Evolutionary conservation across 2,113 vertebrate species (phyloP), one percentile per base, ranked within the genome.

Genomic region (Toxotes chatareus): DNA sequence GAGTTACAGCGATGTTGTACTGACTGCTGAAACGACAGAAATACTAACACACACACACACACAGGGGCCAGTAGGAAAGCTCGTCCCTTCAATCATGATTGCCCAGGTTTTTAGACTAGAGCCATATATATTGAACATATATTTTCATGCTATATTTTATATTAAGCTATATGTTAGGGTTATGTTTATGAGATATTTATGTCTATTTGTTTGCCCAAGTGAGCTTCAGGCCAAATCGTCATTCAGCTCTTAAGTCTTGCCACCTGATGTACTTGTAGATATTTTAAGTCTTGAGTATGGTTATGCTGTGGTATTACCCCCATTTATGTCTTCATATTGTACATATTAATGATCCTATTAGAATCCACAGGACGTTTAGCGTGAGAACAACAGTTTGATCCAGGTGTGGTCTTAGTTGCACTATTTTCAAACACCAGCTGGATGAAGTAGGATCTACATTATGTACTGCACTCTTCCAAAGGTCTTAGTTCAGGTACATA

Each of bases 121-220:
- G 85, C 73, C 82, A 86, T 92, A 91, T 90, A 86, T 90, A 90
- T 27, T 92, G 40, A 88, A 86, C 86, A 56, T 89, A 85, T 93
- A 92, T 93, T 92, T 94, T 94, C 90, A 93, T 89, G 86, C 83
- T 91, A 91, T 90, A 87, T 93, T 94, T 90, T 89, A 80, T 92
- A 92, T 92, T 90, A 92, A 94, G 90, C 92, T 93, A 83, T 83
- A 88, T 80, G 78, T 92, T 90, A 71, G 56, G 72, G 69, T 86
- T 91, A 72, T 86, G 83, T 85, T 87, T 88, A 86, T 72, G 65
- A 89, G 78, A 90, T 89, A 87, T 91, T 91, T 91, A 85, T 89
- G 82, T 87, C 27, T 83, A 73, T 77, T 88, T 74, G 59, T 93
- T 75, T 66, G 84, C 78, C 76, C 74, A 82, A 80, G 79, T 75